These are phyloP conservation scores for Gopherus flavomarginatus DNA, from an alignment of 2,113 vertebrate genomes.

Conservation along the genomic window DNA sequence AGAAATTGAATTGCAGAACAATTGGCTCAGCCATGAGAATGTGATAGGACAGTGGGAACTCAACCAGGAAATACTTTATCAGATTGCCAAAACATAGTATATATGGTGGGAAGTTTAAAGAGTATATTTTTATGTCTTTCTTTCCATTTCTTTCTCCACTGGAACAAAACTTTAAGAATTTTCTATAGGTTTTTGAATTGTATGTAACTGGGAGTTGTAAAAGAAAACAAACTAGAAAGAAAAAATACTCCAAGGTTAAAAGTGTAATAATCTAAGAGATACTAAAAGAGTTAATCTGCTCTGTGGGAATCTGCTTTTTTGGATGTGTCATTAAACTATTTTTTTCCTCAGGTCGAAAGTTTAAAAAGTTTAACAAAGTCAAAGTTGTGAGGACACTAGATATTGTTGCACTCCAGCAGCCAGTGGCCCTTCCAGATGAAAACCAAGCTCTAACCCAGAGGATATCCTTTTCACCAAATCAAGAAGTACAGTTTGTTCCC, in stretches of 20 bases:
- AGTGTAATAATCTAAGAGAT: neutral
- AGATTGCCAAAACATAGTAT: constrained; percentile 71
- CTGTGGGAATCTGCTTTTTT: neutral
- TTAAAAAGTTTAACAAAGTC: constrained; percentile 93
- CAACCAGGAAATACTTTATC: constrained; percentile 52
- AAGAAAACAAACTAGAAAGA: neutral
- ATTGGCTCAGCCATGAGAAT: constrained; percentile 38
- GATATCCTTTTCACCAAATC: constrained; percentile 83
- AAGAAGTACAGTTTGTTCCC: constrained; percentile 88
- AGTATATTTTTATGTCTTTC: neutral
- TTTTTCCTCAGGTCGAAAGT: constrained; percentile 88
- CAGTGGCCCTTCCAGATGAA: constrained; percentile 80
- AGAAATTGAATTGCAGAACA: constrained; percentile 31
- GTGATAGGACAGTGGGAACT: constrained; percentile 37
- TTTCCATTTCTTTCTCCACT: constrained; percentile 8
- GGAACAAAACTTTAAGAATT: constrained; percentile 43
- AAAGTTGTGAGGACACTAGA: constrained; percentile 87
- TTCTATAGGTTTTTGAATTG: constrained; percentile 44
- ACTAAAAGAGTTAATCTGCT: neutral
- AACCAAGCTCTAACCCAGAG: constrained; percentile 82
- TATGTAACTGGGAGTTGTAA: neutral
- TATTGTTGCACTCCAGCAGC: constrained; percentile 85
- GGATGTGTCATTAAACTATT: neutral
- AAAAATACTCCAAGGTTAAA: neutral
- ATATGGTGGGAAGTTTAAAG: constrained; percentile 44